Base-by-base conservation (phyloP, 2,113 vertebrate genomes). In the Hemicordylus capensis region DNA sequence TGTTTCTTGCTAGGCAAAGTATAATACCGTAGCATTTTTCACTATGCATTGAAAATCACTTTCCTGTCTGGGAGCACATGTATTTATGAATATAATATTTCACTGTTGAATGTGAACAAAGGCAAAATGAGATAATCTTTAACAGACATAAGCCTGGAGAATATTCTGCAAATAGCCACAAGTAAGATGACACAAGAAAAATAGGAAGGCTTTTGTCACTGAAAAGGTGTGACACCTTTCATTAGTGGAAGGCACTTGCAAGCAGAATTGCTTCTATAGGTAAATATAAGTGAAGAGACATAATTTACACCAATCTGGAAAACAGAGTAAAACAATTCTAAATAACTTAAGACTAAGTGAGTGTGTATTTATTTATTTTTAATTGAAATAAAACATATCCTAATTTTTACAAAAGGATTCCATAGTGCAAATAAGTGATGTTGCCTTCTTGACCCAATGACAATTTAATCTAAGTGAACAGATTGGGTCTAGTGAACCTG, bases 11-110 rank as follows among this genome's bases (percentile, higher is more conserved):
- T 24, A 77, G 83, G 54, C 24, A 73, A 63, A 59, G 15, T 61
- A 48, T 85, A 85, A 85, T 79, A 61, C 56, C 64, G 34, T 72
- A 48, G 39, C 76, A 85, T 80, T 80, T 85, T 79, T 31, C 67
- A 70, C 17, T 19, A 48, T 39, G 56, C 76, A 63, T 63, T 85
- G 76, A 85, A 80, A 73, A 80, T 63, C 76, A 61, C 15, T 59
- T 56, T n/a, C 9, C 48, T 78, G 8, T 70, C 61, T 63, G 26
- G 56, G 44, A 85, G 44, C 58, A 51, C n/a, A 63, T 31, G 66
- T 19, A 76, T 75, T 83, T 85, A 61, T 72, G 76, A 72, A 73
- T 72, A 80, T 11, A 34, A 20, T 85, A 58, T 85, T 72, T 76
- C 66, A 70, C 28, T 70, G 39, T 26, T 63, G 37, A 58, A 77